These are phyloP conservation scores for Drosophila percnosoma DNA, from an alignment of 2,888 invertebrate species.

Conservation along the genomic window DNA sequence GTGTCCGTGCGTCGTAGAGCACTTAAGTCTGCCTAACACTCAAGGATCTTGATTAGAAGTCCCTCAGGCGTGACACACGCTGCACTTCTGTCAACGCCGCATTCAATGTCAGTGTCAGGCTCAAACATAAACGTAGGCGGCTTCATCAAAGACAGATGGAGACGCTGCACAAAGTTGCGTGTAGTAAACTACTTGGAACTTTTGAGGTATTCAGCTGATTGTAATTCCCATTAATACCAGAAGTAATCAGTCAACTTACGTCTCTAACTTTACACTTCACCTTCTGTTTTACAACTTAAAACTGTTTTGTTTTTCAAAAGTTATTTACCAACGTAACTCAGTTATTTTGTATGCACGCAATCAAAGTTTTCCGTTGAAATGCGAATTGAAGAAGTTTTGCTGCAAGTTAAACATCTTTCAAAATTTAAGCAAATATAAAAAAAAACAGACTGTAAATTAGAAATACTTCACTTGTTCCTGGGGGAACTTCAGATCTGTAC, in stretches of 20 bases:
- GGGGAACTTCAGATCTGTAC: too few relatives aligned
- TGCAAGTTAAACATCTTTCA: not conserved
- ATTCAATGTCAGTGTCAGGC: constrained; percentile 10
- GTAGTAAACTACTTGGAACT: constrained; percentile 2
- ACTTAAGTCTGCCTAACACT: constrained; percentile 54
- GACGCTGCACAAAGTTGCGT: not conserved
- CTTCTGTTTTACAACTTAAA: not conserved
- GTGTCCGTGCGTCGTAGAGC: constrained; percentile 36
- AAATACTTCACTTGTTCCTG: too few relatives aligned
- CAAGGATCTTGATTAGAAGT: constrained; percentile 63
- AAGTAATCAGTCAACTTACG: not conserved
- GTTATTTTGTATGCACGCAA: not conserved
- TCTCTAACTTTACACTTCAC: not conserved
- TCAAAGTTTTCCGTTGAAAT: not conserved
- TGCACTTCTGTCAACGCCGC: constrained; percentile 7
- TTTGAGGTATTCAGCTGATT: not conserved
- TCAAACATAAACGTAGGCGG: constrained; percentile 20
- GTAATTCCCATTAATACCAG: too few relatives aligned
- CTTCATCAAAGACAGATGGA: constrained; percentile 14
- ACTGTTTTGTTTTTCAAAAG: not conserved
- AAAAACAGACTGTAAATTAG: too few relatives aligned
- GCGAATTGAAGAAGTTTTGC: not conserved
- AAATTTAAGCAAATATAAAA: not conserved
- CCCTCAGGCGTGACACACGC: constrained; percentile 48
- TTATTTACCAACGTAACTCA: not conserved